phyloP scores from a whole-genome alignment of 2,888 invertebrate species.

The Frankliniella fusca region DNA sequence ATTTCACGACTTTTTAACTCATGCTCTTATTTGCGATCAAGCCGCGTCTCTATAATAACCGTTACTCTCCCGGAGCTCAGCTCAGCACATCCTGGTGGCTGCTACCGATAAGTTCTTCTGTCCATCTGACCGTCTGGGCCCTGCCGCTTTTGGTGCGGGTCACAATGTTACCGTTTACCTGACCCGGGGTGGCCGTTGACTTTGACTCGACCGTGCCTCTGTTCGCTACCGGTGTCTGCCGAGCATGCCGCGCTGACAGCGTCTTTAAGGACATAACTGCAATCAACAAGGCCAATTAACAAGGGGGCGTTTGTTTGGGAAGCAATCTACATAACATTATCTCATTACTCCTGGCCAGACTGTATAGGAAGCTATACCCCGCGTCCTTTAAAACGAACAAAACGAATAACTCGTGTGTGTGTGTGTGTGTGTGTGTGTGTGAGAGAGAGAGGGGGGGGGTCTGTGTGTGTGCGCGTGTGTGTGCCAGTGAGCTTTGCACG shows the following conservation, averaged over 20 bases:
- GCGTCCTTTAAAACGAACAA: conserved; percentile 16
- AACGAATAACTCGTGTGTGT: neutral
- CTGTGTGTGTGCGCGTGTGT: neutral
- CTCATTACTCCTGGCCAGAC: conserved; percentile 3
- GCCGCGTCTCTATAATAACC: no score
- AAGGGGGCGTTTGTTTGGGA: conserved; percentile 25
- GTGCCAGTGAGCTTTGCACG: neutral
- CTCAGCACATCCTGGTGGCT: no score
- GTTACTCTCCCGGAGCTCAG: no score
- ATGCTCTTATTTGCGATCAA: no score
- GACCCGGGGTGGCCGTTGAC: neutral
- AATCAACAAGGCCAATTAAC: conserved; percentile 20
- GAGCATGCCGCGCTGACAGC: neutral
- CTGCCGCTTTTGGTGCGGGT: no score
- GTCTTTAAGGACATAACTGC: conserved; percentile 18
- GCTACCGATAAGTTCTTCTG: no score
- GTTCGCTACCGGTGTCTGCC: neutral
- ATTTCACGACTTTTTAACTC: no score
- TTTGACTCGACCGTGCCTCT: neutral
- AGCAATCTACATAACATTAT: conserved; percentile 26
- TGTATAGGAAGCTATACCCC: conserved; percentile 8
- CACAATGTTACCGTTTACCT: no score
- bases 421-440: neutral
- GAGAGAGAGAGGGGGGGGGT: neutral
- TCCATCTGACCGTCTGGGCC: no score